Evolutionary conservation across 1,140 invertebrate species (phyloP), one percentile per base, ranked within the genome.

Genomic region (Hylaeus volcanicus): DNA sequence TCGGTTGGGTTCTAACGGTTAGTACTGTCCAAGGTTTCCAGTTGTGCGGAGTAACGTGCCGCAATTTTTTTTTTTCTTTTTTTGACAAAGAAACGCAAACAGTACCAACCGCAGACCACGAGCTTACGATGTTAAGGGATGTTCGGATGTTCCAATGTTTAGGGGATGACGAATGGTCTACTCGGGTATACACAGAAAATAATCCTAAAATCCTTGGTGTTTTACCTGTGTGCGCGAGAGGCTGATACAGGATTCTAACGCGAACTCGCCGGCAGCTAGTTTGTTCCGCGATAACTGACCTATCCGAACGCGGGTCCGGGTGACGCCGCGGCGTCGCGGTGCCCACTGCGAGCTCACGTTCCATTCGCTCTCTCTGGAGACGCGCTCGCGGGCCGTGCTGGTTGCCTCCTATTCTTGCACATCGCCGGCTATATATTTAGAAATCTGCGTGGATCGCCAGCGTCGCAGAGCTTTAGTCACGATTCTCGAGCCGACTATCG

Each of bases 381-480:
- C 69, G 77, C 78, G 77, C 6, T 68, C 71, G 71, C 64, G 78
- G 66, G 39, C 48, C 65, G 64, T 73, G 37, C 65, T 64, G 64
- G 37, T 39, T 51, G 60, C 53, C 63, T 84, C 69, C 81, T 83
- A 82, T 81, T 87, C 83, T 85, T 66, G 76, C 64, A 64, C 70
- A 63, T 77, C 55, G 66, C 64, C 58, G 61, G n/a, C 78, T 74
- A 78, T 82, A 87, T 85, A 84, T 89, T 88, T 88, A 86, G 86
- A 88, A 82, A 86, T 80, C 74, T 77, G 69, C 79, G 74, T 39
- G 82, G 43, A 70, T 79, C 64, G 58, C 55, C 78, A 53, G 74
- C 72, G 75, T 83, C 55, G 63, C 58, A 15, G 73, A 26, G 68
- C 71, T 89, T 89, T 88, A 85, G 88, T 89, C 86, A 85, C 74